Base-by-base conservation (phyloP, 2,113 vertebrate species). In the Choloepus hoffmanni region DNA sequence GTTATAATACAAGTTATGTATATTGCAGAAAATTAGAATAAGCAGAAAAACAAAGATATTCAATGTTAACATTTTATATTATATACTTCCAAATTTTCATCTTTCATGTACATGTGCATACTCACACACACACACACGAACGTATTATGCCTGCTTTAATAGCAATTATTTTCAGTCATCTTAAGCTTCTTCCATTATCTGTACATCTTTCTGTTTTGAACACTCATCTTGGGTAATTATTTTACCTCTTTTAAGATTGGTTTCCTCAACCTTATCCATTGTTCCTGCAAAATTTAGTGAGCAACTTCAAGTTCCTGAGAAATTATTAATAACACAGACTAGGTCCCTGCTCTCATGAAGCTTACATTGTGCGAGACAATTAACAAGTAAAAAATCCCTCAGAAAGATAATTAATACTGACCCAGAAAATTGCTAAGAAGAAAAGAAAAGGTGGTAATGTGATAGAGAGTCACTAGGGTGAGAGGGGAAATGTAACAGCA, bases 11-110 rank as follows among this genome's bases (percentile, higher is more conserved):
- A 92, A 85, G 33, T 94, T 77, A 53, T 33, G 3, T 65, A 63
- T 77, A 72, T 70, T 72, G 12, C 45, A 45, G 63, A 93, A 96
- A 60, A 58, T 89, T 50, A 81, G 72, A 95, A 79, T n/a, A 92
- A 87, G 18, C 16, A 88, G 28, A 60, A 23, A 78, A 73, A 28
- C 36, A 91, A 81, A 33, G 50, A 43, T 81, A 78, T 58, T 15
- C 5, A 68, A n/a, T 73, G 4, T 70, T 89, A 76, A 18, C 83
- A 60, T 83, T 89, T 92, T 84, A 5, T 30, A 53, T 78, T 76
- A 48, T 36, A 24, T 73, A n/a, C 23, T 92, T 55, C 5, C 16
- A 85, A 58, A n/a, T 9, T 81, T 89, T 90, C 45, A 60, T n/a
- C 28, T 93, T 93, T 76, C 15, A 33, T 36, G 33, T 55, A 45